phyloP scores from a whole-genome alignment of 2,113 vertebrate species.

The Mola mola region DNA sequence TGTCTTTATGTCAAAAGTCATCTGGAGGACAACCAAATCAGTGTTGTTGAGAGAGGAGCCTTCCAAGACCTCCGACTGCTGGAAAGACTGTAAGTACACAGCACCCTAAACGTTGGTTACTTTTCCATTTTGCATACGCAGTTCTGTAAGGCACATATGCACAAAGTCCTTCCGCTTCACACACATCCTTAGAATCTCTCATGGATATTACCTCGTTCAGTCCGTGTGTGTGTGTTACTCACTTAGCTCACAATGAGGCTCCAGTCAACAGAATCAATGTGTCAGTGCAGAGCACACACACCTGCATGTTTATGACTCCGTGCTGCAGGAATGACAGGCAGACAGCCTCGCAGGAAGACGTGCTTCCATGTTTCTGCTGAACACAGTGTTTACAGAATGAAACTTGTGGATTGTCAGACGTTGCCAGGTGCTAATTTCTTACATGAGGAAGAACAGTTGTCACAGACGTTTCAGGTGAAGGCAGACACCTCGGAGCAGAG shows the following conservation, averaged over 20 bases:
- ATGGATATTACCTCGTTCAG: constrained; percentile 2
- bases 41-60: constrained; percentile 93
- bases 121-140: background rate
- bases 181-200: constrained; percentile 68
- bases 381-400: background rate
- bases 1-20: constrained; percentile 81
- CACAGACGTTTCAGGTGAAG: background rate
- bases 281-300: constrained; percentile 44
- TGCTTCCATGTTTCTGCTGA: constrained; percentile 10
- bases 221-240: constrained; percentile 23
- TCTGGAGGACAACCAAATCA: constrained; percentile 98
- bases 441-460: background rate
- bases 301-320: constrained; percentile 58
- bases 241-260: constrained; percentile 58
- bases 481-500: background rate
- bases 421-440: no score
- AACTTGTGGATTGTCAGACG: background rate
- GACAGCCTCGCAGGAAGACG: constrained; percentile 13
- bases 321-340: constrained; percentile 8
- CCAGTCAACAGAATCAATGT: constrained; percentile 61
- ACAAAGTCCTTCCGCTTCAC: constrained; percentile 51
- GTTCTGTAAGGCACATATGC: constrained; percentile 13
- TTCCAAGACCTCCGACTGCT: constrained; percentile 98
- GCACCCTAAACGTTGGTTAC: no score
- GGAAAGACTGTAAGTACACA: constrained; percentile 92